Evolutionary conservation across 2,113 vertebrate genomes (phyloP).

Genomic region (Hepsetus odoe): DNA sequence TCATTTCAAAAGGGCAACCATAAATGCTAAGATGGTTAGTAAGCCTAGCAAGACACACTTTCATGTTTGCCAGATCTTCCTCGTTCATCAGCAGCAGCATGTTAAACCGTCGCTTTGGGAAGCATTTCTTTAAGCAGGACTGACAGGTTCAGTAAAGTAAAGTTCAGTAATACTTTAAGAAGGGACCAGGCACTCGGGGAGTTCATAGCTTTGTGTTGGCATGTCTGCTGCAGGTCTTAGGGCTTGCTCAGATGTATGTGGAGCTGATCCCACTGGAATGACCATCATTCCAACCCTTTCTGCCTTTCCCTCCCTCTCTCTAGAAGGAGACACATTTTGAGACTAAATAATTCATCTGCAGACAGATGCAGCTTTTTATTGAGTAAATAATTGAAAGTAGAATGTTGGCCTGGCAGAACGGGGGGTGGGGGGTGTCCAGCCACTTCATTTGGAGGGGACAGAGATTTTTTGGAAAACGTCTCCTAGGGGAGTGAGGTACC

Average conservation of each 20-base stretch:
- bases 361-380: slow-evolving; percentile 76
- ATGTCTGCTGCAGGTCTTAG: not conserved
- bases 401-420: slow-evolving; percentile 2
- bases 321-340: slow-evolving; percentile 64
- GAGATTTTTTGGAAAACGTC: not conserved
- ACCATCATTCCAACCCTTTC: not conserved
- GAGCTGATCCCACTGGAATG: slow-evolving; percentile 6
- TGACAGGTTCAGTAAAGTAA: not conserved
- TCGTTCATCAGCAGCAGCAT: not conserved
- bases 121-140: not conserved
- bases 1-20: not conserved
- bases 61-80: slow-evolving; percentile 11
- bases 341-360: slow-evolving; percentile 70
- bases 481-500: not conserved
- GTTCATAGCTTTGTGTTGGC: not conserved
- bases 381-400: slow-evolving; percentile 73
- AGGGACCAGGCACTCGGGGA: slow-evolving; percentile 1
- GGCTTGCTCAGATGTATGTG: not conserved
- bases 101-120: not conserved
- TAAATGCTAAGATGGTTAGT: not conserved
- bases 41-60: not conserved
- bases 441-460: not conserved
- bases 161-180: slow-evolving; percentile 16
- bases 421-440: not conserved
- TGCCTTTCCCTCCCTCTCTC: not conserved